Evolutionary conservation across 2,888 invertebrate genomes (phyloP).

Genomic region (Scaptomyza cyrtandrae): DNA sequence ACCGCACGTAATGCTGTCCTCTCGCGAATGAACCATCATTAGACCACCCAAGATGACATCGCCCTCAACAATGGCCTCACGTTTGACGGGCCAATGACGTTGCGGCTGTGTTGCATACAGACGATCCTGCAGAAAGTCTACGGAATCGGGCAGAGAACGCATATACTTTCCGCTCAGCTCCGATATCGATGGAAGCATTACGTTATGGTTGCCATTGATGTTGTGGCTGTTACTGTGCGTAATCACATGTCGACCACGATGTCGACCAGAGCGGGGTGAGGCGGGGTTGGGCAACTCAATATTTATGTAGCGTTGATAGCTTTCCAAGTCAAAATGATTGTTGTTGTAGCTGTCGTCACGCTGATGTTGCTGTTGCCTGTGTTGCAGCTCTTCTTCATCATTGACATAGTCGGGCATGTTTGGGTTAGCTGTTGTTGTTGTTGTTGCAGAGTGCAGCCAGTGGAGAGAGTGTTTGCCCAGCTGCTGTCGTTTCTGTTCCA

Average conservation of each 20-base stretch:
- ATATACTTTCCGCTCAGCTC: slow-evolving; percentile 57
- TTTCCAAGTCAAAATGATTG: slow-evolving; percentile 65
- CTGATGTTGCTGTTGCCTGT: slow-evolving; percentile 24
- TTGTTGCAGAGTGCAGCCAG: slow-evolving; percentile 21
- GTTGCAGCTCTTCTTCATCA: slow-evolving; percentile 49
- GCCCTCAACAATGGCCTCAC: slow-evolving; percentile 92
- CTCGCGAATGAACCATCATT: slow-evolving; percentile 96
- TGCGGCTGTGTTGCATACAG: slow-evolving; percentile 56
- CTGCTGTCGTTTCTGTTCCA: slow-evolving; percentile 64
- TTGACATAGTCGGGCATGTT: slow-evolving; percentile 55
- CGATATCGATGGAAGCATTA: slow-evolving; percentile 50
- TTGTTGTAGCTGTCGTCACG: slow-evolving; percentile 16
- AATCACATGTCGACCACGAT: slow-evolving; percentile 74
- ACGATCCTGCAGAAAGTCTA: slow-evolving; percentile 69
- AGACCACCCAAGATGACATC: slow-evolving; percentile 93
- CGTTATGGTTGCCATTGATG: slow-evolving; percentile 18
- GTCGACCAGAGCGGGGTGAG: slow-evolving; percentile 78
- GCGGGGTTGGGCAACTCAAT: slow-evolving; percentile 51
- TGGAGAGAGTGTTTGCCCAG: slow-evolving; percentile 64
- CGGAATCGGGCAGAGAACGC: slow-evolving; percentile 81
- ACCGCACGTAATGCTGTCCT: slow-evolving; percentile 92
- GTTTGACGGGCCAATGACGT: slow-evolving; percentile 90
- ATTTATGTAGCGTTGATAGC: slow-evolving; percentile 61
- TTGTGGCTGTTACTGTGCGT: slow-evolving; percentile 24
- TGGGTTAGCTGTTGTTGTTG: slow-evolving; percentile 2